These are phyloP conservation scores for Melanaphis sacchari DNA, from an alignment of 1,140 invertebrate genomes.

Conservation along the genomic window DNA sequence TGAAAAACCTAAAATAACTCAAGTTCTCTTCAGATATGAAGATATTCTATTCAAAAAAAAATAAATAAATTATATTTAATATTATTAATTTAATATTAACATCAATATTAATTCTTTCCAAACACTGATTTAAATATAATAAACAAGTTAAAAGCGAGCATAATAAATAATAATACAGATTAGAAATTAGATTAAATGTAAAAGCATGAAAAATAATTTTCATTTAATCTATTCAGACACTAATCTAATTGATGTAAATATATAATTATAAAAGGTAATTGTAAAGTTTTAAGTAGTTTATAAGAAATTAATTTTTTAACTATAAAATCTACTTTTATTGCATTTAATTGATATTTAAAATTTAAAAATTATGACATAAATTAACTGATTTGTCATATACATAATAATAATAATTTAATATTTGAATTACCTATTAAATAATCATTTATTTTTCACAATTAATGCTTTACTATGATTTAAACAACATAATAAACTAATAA, in stretches of 20 bases:
- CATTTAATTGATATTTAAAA: not conserved
- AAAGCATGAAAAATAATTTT: conserved; percentile 15
- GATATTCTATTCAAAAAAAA: not conserved
- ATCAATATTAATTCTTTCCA: not conserved
- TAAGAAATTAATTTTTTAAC: too few species aligned
- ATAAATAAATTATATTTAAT: not conserved
- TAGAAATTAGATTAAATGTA: not conserved
- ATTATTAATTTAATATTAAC: not conserved
- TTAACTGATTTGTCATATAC: not conserved
- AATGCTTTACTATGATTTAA: conserved; percentile 6
- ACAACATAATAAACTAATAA: not conserved
- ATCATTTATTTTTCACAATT: conserved; percentile 67
- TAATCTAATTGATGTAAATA: not conserved
- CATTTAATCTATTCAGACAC: not conserved
- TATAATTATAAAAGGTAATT: not conserved
- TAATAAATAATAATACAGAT: not conserved
- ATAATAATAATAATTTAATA: conserved; percentile 69
- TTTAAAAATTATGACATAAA: not conserved
- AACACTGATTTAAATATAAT: not conserved
- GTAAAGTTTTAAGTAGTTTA: too few species aligned
- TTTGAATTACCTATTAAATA: not conserved
- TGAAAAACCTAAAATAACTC: not conserved
- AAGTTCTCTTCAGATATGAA: not conserved
- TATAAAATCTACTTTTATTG: not conserved
- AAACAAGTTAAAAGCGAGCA: not conserved